Conservation (phyloP, 2,113 vertebrate genomes). For the Nerophis lumbriciformis region DNA sequence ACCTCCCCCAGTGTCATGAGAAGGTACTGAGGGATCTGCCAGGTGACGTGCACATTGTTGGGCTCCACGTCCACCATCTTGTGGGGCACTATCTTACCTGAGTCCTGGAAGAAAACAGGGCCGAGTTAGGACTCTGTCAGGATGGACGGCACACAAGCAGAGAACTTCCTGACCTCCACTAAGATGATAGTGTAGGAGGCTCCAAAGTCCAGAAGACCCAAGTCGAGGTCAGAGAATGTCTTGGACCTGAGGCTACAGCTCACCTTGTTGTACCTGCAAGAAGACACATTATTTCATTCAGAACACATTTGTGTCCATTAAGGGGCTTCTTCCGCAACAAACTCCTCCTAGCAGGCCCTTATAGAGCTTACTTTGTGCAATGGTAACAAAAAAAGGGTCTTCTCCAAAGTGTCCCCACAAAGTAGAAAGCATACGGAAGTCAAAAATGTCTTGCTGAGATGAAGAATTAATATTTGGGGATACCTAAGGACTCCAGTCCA, state of each 20-base stretch:
- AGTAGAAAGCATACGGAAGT: too few relatives aligned
- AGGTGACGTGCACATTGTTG: constrained; percentile 83
- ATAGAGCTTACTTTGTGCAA: too few relatives aligned
- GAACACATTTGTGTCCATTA: too few relatives aligned
- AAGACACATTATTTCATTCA: neutral
- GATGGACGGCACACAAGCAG: neutral
- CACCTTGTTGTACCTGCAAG: constrained; percentile 62
- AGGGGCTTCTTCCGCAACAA: too few relatives aligned
- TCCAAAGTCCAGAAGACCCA: constrained; percentile 87
- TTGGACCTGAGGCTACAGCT: constrained; percentile 50
- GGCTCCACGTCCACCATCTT: constrained; percentile 79
- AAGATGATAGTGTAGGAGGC: constrained; percentile 81
- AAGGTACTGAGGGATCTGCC: constrained; percentile 91
- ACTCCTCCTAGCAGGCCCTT: too few relatives aligned
- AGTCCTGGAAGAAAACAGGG: constrained; percentile 57
- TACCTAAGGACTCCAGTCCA: too few relatives aligned
- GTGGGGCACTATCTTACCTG: constrained; percentile 28
- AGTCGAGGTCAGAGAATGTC: constrained; percentile 59
- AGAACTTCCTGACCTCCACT: constrained; percentile 64
- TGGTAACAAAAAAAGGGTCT: too few relatives aligned
- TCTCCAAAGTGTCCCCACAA: too few relatives aligned
- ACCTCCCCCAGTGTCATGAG: constrained; percentile 88
- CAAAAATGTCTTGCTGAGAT: too few relatives aligned
- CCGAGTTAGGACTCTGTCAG: neutral
- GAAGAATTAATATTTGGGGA: too few relatives aligned